These are phyloP conservation scores for Pyrocoelia pectoralis DNA, from an alignment of 2,888 invertebrate species.

Conservation along the genomic window DNA sequence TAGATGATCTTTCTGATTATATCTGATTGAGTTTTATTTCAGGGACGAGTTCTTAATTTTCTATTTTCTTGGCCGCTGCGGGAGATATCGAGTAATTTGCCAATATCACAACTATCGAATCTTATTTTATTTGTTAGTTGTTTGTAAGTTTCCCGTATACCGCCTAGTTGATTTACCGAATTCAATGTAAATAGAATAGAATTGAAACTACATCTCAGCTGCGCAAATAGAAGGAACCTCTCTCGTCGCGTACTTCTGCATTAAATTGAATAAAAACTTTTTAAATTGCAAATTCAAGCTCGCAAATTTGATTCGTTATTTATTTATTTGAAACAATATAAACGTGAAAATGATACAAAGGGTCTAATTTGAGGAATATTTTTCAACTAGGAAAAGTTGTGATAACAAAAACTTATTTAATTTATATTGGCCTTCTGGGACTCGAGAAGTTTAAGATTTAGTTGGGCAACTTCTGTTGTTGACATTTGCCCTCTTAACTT, in stretches of 20 bases:
- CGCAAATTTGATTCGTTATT: background rate
- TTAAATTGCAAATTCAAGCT: constrained; percentile 2
- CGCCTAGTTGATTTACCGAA: background rate
- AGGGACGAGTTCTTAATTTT: background rate
- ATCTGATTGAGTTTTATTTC: too few relatives aligned
- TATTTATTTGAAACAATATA: background rate
- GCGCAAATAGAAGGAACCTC: background rate
- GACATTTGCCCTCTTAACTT: constrained; percentile 8
- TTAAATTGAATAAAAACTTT: background rate
- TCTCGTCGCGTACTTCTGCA: background rate
- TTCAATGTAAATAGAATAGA: constrained; percentile 1
- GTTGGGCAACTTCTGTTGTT: constrained; percentile 13
- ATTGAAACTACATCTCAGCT: constrained; percentile 5
- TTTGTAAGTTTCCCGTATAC: constrained; percentile 1
- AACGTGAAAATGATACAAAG: constrained; percentile 1
- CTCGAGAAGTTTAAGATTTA: constrained; percentile 10
- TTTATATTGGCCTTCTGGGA: constrained; percentile 19
- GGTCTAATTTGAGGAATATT: background rate
- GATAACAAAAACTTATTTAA: constrained; percentile 16
- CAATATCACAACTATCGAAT: background rate
- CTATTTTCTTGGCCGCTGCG: background rate
- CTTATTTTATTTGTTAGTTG: constrained; percentile 1
- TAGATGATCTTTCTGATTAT: too few relatives aligned
- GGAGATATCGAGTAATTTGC: background rate
- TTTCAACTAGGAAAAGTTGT: background rate